Conservation (phyloP, 2,888 invertebrate genomes). For the Crematogaster levior region DNA sequence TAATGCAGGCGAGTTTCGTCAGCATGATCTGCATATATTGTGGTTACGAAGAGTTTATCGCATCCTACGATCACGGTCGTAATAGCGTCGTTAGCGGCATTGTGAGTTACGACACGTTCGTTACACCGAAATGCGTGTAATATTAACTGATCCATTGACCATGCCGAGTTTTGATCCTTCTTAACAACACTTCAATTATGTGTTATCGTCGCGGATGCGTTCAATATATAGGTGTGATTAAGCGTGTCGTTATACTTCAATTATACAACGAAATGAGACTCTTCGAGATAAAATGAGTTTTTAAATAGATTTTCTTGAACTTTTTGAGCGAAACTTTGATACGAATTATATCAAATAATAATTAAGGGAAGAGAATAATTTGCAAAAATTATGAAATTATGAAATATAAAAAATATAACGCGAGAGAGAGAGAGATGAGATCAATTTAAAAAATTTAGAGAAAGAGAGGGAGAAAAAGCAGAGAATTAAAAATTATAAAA, state of each 20-base stretch:
- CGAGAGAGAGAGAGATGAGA: not conserved
- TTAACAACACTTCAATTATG: constrained; percentile 33
- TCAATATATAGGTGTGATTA: constrained; percentile 5
- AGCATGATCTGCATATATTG: not conserved
- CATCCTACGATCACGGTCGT: not conserved
- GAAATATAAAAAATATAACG: not conserved
- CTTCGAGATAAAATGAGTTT: not conserved
- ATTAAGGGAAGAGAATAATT: not conserved
- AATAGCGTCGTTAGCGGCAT: not conserved
- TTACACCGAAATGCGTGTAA: constrained; percentile 3
- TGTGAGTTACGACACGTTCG: constrained; percentile 26
- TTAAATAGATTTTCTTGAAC: not conserved
- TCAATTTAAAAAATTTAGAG: not conserved
- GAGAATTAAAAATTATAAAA: not conserved
- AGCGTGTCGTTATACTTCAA: constrained; percentile 5
- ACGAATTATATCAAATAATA: not conserved
- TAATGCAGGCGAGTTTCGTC: not conserved
- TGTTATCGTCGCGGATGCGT: not conserved
- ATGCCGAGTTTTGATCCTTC: constrained; percentile 21
- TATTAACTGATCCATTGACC: constrained; percentile 13
- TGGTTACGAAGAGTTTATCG: not conserved
- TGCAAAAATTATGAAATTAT: not conserved
- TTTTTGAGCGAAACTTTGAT: not conserved
- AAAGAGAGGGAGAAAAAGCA: not conserved
- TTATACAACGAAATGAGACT: not conserved